These are phyloP conservation scores for Petrocephalus schoutedeni DNA, from an alignment of 2,797 vertebrate genomes.

Conservation along the genomic window DNA sequence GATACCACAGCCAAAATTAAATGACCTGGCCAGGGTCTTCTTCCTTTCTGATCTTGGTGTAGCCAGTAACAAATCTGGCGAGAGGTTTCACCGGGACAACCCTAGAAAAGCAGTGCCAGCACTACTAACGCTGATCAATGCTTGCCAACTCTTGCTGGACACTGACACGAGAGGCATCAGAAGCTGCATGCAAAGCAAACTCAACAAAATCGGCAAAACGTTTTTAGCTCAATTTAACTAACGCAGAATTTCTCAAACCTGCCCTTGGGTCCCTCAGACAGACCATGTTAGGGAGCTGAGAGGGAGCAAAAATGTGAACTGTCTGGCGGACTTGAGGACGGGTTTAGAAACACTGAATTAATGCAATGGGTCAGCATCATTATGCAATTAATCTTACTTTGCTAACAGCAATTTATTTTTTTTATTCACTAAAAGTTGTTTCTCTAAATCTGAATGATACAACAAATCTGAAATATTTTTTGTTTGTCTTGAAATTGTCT, in stretches of 20 bases:
- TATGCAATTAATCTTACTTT: neutral
- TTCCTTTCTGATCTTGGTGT: neutral
- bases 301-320: neutral
- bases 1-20: neutral
- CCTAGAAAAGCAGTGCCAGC: no score
- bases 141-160: neutral
- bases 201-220: neutral
- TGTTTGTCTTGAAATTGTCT: neutral
- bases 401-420: neutral
- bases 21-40: neutral
- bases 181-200: neutral
- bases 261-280: neutral
- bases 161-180: neutral
- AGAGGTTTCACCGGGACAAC: neutral
- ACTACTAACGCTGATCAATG: neutral
- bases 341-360: neutral
- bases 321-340: neutral
- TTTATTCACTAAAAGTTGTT: neutral
- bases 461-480: neutral
- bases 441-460: neutral
- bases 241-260: neutral
- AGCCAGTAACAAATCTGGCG: neutral
- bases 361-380: neutral
- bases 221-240: neutral
- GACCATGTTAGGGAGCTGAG: neutral